Evolutionary conservation across 2,888 invertebrate genomes (phyloP).

Genomic region (Leptopilina myrica): DNA sequence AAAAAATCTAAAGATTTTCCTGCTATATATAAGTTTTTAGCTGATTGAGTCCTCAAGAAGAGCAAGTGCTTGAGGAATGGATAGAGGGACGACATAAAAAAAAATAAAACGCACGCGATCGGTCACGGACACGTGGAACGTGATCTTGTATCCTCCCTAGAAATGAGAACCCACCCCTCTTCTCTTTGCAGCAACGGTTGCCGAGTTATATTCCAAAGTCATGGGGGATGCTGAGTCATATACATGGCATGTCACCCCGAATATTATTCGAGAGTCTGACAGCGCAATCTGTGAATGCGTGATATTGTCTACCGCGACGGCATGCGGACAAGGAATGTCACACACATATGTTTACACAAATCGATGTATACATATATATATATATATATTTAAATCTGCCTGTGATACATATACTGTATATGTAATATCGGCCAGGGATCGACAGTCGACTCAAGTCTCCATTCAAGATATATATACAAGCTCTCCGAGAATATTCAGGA

Average conservation of each 20-base stretch:
- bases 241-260: constrained; percentile 67
- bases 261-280: constrained; percentile 72
- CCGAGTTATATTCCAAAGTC: constrained; percentile 40
- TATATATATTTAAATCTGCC: background rate
- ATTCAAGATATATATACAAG: background rate
- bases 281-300: constrained; percentile 73
- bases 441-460: constrained; percentile 30
- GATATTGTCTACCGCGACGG: constrained; percentile 63
- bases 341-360: constrained; percentile 51
- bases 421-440: constrained; percentile 8
- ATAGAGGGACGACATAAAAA: background rate
- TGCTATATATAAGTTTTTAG: background rate
- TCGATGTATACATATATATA: background rate
- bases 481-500: constrained; percentile 16
- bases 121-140: constrained; percentile 68
- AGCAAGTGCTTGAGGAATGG: constrained; percentile 19
- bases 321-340: constrained; percentile 57
- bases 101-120: constrained; percentile 61
- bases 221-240: constrained; percentile 71
- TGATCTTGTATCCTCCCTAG: constrained; percentile 46
- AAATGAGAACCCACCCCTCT: constrained; percentile 50
- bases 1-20: too few species aligned
- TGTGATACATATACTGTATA: background rate
- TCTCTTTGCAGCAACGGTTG: constrained; percentile 1
- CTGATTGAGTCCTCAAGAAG: constrained; percentile 42